These are phyloP conservation scores for Amazonetta brasiliensis DNA, from an alignment of 2,797 vertebrate species.

Conservation along the genomic window DNA sequence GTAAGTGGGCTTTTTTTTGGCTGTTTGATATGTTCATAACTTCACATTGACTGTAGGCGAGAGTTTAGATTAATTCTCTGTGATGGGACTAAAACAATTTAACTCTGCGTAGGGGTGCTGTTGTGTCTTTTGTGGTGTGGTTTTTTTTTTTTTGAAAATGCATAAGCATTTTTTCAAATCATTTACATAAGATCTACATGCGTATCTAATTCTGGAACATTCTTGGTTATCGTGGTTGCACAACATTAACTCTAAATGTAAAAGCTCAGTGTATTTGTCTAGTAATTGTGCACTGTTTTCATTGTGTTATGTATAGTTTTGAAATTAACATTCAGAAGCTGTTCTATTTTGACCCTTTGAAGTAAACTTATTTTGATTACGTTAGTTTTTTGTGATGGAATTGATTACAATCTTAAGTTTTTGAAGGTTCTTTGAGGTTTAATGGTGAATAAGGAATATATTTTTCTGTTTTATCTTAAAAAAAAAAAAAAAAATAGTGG, in stretches of 20 bases:
- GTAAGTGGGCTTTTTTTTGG: not conserved
- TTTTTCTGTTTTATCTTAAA: not conserved
- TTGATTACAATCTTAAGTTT: not conserved
- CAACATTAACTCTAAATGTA: not conserved
- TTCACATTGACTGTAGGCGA: fast-evolving
- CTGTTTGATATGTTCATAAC: not conserved
- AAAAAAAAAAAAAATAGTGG: not conserved
- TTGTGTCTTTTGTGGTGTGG: not conserved
- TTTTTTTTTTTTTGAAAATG: not conserved
- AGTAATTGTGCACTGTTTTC: not conserved
- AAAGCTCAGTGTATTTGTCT: not conserved
- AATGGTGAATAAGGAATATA: not conserved
- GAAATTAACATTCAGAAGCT: not conserved
- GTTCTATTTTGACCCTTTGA: not conserved
- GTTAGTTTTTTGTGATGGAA: not conserved
- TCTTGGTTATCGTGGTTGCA: not conserved
- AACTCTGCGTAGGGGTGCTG: fast-evolving
- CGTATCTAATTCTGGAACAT: not conserved
- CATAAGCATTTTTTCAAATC: not conserved
- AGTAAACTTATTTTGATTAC: not conserved
- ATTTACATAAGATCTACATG: not conserved
- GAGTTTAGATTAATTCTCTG: not conserved
- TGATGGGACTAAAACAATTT: not conserved
- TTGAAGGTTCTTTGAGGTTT: not conserved
- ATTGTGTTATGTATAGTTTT: not conserved